Evolutionary conservation across 2,113 vertebrate genomes (phyloP), one percentile per base, ranked within the genome.

Genomic region (Suncus etruscus): DNA sequence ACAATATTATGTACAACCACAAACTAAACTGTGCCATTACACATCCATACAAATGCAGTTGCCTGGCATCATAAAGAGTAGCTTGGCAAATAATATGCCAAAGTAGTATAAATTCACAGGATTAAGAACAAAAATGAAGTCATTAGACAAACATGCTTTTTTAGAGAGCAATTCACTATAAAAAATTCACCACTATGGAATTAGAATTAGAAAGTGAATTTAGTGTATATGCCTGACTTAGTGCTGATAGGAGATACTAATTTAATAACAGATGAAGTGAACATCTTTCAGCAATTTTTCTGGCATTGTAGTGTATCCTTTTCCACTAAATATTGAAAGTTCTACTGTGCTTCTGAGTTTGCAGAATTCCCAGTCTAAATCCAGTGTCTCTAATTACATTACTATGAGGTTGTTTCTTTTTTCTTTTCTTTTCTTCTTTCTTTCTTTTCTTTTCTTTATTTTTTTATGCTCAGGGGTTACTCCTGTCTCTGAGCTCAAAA

Each of bases 201-300:
- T 91, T 86, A 81, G 47, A 86, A 72, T 65, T 47, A 88, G 70
- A 70, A 83, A 75, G 31, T 58, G 29, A 81, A 90, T 79, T 90
- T 75, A 54, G 16, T 65, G 10, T 65, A 12, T 66, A 31, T 48
- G 24, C 48, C 39, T 73, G 39, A 82, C 24, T 94, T 29, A 91
- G 83, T 90, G 15, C 29, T 91, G 61, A 82, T 8, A 80, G 77
- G 27, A 51, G 63, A 74, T 20, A 69, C 51, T 31, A 75, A 51
- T 18, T 27, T 47, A 81, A 39, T 48, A 86, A 63, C 29, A 63
- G 32, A 32, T 20, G 22, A 86, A n/a, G 18, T 51, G 12, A 58
- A 10, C 15, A 63, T 50, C 54, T 85, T 77, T 77, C 3, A 78
- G 31, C 32, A 45, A 50, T 51, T 90, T 39, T 70, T 77, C 32